Base-by-base conservation (phyloP, 2,888 invertebrate species). In the Eledone cirrhosa region DNA sequence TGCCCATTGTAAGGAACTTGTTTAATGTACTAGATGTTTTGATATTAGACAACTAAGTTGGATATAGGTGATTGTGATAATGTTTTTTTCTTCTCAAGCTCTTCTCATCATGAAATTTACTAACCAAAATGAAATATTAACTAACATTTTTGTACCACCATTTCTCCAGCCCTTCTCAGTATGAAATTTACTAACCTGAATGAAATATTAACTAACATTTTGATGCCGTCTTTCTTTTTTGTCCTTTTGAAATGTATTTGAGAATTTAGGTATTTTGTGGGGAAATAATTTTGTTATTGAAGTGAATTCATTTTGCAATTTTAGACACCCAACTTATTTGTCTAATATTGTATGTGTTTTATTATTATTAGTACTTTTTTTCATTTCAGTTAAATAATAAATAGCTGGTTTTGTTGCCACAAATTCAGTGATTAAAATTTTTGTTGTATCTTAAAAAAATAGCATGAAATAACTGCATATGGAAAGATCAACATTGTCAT, bases 371-470 rank as follows among this genome's bases (percentile, higher is more conserved):
- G n/a, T 14, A 41, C 47, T 4, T 11, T n/a, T 3, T 4, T 11
- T n/a, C 0, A 2, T 63, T n/a, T 24, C n/a, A 63, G 27, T 27
- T 63, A 41, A 41, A 11, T 63, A n/a, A 11, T 63, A 63, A 24
- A 63, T 48, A 48, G 41, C 27, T 47, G 47, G 47, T 48, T 76
- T 76, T 76, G 76, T 76, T 76, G 76, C 76, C 76, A 76, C 48
- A 76, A 76, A 76, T 76, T 76, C 76, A 76, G 76, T 76, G 76
- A 76, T 76, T 76, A 76, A 76, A 76, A 76, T 48, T 76, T 47
- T 76, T 76, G 76, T 76, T 76, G 27, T 47, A 76, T 76, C 47
- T 76, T 76, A 29, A 76, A 29, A 48, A 76, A 76, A 76, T 76
- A 29, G 47, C 4, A 14, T 33, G 72, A 31, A 72, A 72, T 41